Conservation (phyloP, 2,888 invertebrate genomes). For the Euspilapteryx auroguttella region DNA sequence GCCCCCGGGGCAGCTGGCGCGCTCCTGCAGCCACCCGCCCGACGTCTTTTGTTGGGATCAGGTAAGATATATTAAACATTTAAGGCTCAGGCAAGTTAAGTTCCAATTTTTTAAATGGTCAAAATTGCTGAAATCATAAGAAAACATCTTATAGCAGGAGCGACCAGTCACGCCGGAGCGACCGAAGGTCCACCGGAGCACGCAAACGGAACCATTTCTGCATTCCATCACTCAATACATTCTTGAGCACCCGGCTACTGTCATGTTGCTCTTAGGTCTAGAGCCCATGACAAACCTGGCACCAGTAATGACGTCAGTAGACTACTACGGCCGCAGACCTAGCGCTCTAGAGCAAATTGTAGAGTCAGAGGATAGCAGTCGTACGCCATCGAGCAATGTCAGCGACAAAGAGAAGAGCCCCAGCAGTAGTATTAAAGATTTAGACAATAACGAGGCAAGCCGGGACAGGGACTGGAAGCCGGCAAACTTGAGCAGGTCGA, state of each 20-base stretch:
- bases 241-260: constrained; percentile 71
- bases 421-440: constrained; percentile 29
- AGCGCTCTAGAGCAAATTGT: constrained; percentile 45
- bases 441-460: constrained; percentile 31
- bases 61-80: constrained; percentile 20
- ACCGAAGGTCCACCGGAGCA: constrained; percentile 38
- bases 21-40: constrained; percentile 83
- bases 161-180: constrained; percentile 38
- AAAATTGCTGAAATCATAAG: too few species aligned
- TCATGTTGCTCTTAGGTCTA: constrained; percentile 72
- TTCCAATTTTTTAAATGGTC: constrained; percentile 6
- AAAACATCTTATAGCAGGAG: constrained; percentile 43
- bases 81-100: constrained; percentile 3
- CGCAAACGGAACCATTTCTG: constrained; percentile 67
- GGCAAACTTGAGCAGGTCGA: constrained; percentile 43
- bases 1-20: constrained; percentile 63
- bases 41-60: constrained; percentile 81
- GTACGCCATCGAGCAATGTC: constrained; percentile 39
- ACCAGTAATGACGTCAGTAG: constrained; percentile 39
- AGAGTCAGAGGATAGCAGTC: constrained; percentile 45
- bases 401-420: constrained; percentile 36
- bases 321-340: constrained; percentile 44
- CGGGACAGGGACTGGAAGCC: constrained; percentile 29
- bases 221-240: constrained; percentile 67
- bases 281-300: constrained; percentile 59